Evolutionary conservation across 1,140 invertebrate genomes (phyloP).

Genomic region (Araneus ventricosus): DNA sequence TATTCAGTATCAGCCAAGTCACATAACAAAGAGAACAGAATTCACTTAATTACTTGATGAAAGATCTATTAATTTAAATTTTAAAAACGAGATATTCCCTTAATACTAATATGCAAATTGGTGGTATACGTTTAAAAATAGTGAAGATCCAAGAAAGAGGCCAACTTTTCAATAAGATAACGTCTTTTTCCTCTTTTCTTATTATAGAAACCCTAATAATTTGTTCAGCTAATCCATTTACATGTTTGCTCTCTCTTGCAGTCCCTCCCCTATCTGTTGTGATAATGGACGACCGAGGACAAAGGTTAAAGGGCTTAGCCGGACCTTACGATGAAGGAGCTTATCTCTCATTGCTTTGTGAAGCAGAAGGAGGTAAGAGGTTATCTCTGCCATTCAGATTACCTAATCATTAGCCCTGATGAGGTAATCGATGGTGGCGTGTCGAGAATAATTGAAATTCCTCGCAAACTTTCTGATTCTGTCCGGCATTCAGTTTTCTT

Average conservation of each 20-base stretch:
- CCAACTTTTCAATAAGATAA: too few relatives aligned
- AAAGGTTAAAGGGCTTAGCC: slow-evolving; percentile 88
- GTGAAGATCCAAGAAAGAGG: too few relatives aligned
- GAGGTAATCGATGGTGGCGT: slow-evolving; percentile 10
- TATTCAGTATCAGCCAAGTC: too few relatives aligned
- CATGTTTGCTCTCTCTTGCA: slow-evolving; percentile 79
- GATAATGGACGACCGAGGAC: slow-evolving; percentile 90
- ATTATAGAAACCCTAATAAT: not conserved
- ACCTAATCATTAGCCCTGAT: slow-evolving; percentile 31
- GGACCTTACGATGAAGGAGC: slow-evolving; percentile 93
- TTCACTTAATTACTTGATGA: too few relatives aligned
- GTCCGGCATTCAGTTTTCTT: not conserved
- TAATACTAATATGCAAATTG: too few relatives aligned
- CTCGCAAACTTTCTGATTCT: not conserved
- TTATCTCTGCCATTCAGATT: slow-evolving; percentile 44
- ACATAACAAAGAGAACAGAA: too few relatives aligned
- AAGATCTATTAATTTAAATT: too few relatives aligned
- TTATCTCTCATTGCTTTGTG: slow-evolving; percentile 90
- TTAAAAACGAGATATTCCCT: too few relatives aligned
- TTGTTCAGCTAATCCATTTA: not conserved
- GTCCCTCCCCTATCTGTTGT: slow-evolving; percentile 91
- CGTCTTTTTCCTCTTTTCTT: too few relatives aligned
- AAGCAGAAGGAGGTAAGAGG: slow-evolving; percentile 91
- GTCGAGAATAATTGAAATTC: slow-evolving; percentile 56
- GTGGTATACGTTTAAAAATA: too few relatives aligned